phyloP scores from a whole-genome alignment of 1,140 invertebrate genomes.

The Drosophila tristis region DNA sequence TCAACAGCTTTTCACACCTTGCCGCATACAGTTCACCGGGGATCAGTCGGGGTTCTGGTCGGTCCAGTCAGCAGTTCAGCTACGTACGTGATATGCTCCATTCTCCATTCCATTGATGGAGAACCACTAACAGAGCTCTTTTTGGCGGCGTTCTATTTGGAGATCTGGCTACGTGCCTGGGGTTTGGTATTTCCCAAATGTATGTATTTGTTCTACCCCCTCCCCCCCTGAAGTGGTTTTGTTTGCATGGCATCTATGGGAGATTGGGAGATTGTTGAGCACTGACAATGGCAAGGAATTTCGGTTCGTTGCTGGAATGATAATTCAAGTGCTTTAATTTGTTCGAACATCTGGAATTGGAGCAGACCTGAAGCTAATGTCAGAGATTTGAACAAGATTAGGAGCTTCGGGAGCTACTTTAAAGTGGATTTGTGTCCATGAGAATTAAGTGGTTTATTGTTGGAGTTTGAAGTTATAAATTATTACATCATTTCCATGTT shows the following conservation, averaged over 20 bases:
- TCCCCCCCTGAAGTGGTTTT: conserved; percentile 26
- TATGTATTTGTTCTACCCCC: conserved; percentile 24
- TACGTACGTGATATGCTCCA: conserved; percentile 36
- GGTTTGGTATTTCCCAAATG: conserved; percentile 23
- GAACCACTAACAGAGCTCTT: conserved; percentile 41
- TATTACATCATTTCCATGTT: no score
- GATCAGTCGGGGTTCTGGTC: conserved; percentile 5
- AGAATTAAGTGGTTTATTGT: no score
- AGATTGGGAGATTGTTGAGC: conserved; percentile 40
- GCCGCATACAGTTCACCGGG: conserved; percentile 3
- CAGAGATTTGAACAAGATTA: conserved; percentile 17
- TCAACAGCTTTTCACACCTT: conserved; percentile 60
- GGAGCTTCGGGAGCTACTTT: neutral
- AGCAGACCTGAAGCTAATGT: conserved; percentile 37
- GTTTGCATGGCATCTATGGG: conserved; percentile 24
- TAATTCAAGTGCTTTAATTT: conserved; percentile 49
- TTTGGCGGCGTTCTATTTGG: conserved; percentile 40
- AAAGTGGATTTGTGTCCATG: no score
- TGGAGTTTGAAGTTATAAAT: no score
- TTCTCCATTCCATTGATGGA: conserved; percentile 28
- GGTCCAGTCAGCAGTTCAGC: neutral
- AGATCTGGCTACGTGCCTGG: conserved; percentile 42
- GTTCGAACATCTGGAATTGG: conserved; percentile 44
- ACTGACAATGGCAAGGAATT: conserved; percentile 62
- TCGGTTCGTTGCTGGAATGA: conserved; percentile 50